phyloP scores from a whole-genome alignment of 1,140 invertebrate genomes.

The Eurosta solidaginis region DNA sequence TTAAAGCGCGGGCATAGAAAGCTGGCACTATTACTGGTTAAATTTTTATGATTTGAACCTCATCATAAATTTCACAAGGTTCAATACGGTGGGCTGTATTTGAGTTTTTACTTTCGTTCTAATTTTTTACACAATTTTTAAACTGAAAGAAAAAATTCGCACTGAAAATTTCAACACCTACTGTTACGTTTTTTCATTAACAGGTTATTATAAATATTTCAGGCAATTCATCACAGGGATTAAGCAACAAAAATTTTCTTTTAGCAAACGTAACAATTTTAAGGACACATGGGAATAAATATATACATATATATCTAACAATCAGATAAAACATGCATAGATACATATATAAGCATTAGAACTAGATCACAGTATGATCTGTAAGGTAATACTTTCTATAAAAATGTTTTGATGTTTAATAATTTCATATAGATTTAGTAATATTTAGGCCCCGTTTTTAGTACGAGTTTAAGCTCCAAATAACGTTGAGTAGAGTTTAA shows the following conservation, averaged over 20 bases:
- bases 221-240: not conserved
- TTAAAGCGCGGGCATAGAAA: too few relatives aligned
- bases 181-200: not conserved
- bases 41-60: too few relatives aligned
- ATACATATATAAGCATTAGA: not conserved
- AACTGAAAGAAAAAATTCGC: too few relatives aligned
- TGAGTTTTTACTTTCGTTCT: too few relatives aligned
- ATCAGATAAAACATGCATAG: not conserved
- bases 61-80: too few relatives aligned
- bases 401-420: not conserved
- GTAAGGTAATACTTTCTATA: not conserved
- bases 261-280: slow-evolving; percentile 19
- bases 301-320: not conserved
- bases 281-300: not conserved
- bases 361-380: not conserved
- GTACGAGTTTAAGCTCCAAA: not conserved
- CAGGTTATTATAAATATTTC: not conserved
- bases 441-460: too few relatives aligned
- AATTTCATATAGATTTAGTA: not conserved
- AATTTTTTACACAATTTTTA: too few relatives aligned
- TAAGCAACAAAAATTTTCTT: slow-evolving; percentile 4
- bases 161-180: not conserved
- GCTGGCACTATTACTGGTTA: too few relatives aligned
- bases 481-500: too few relatives aligned
- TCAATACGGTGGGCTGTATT: too few relatives aligned